Percentiles rank a stretch among this genome's conserved stretches.
These are phyloP conservation scores for Phalacrocorax brasilianus DNA, from an alignment of 2,113 vertebrate genomes.

Conservation along the genomic window DNA sequence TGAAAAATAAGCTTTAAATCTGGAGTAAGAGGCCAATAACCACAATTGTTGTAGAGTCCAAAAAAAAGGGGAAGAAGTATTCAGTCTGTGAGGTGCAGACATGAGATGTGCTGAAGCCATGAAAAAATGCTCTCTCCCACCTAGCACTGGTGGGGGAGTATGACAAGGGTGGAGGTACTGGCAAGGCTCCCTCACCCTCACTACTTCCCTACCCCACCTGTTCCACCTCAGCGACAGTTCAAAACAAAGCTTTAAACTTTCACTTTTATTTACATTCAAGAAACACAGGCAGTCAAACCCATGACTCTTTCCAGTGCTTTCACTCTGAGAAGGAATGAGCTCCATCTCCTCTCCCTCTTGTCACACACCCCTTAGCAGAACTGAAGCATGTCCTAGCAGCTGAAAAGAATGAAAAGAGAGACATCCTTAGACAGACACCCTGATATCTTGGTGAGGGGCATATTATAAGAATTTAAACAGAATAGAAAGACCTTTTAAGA, in stretches of 20 bases:
- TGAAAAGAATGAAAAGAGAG: constrained; percentile 15
- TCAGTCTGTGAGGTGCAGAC: background rate
- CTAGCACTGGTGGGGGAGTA: background rate
- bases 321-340: background rate
- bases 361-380: background rate
- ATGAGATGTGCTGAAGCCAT: background rate
- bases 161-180: background rate
- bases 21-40: background rate
- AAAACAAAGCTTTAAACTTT: background rate
- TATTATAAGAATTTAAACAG: constrained; percentile 50
- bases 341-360: background rate
- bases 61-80: background rate
- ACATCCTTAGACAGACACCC: constrained; percentile 51
- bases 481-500: constrained; percentile 55
- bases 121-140: background rate
- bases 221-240: background rate
- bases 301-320: background rate
- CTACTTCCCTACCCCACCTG: background rate
- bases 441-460: background rate
- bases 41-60: background rate
- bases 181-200: background rate
- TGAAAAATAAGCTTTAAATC: background rate
- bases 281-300: background rate
- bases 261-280: background rate
- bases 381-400: background rate